These are phyloP conservation scores for Zaprionus inermis DNA, from an alignment of 1,140 invertebrate genomes.

Conservation along the genomic window DNA sequence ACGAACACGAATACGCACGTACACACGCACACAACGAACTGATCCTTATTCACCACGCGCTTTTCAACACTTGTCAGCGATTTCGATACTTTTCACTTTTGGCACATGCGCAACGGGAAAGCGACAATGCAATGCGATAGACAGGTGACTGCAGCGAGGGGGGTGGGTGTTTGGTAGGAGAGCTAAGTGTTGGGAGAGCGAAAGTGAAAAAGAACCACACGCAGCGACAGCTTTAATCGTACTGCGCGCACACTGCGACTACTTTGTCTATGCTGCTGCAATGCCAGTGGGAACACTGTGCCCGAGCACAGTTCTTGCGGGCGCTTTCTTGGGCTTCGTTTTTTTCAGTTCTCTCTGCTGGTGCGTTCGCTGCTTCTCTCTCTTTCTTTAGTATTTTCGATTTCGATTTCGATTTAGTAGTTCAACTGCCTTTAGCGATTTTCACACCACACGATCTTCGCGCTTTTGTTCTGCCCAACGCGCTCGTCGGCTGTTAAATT, in stretches of 20 bases:
- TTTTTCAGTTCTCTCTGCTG: slow-evolving; percentile 20
- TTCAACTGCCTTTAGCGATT: slow-evolving; percentile 35
- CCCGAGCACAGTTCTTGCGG: neutral
- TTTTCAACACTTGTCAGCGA: slow-evolving; percentile 20
- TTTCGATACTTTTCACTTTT: slow-evolving; percentile 40
- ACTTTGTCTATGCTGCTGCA: slow-evolving; percentile 27
- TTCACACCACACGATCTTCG: slow-evolving; percentile 53
- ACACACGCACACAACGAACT: neutral
- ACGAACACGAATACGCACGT: slow-evolving; percentile 9
- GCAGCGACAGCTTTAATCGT: slow-evolving; percentile 42
- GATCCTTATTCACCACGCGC: slow-evolving; percentile 9
- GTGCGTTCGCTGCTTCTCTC: slow-evolving; percentile 12
- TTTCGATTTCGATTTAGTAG: slow-evolving; percentile 1
- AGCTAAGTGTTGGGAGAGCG: neutral
- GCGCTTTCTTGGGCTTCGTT: slow-evolving; percentile 7
- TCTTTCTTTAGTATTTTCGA: neutral
- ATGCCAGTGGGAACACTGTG: slow-evolving; percentile 28
- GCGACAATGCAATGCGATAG: slow-evolving; percentile 4
- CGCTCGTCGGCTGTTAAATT: slow-evolving; percentile 78
- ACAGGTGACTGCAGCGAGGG: slow-evolving; percentile 6
- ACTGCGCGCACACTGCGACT: slow-evolving; percentile 39
- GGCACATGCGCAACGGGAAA: slow-evolving; percentile 36
- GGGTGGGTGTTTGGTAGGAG: neutral
- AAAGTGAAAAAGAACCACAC: slow-evolving; percentile 43
- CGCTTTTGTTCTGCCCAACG: slow-evolving; percentile 58